Base-by-base conservation (phyloP, 2,888 invertebrate species). In the Gastracanthus pulcherrimus region DNA sequence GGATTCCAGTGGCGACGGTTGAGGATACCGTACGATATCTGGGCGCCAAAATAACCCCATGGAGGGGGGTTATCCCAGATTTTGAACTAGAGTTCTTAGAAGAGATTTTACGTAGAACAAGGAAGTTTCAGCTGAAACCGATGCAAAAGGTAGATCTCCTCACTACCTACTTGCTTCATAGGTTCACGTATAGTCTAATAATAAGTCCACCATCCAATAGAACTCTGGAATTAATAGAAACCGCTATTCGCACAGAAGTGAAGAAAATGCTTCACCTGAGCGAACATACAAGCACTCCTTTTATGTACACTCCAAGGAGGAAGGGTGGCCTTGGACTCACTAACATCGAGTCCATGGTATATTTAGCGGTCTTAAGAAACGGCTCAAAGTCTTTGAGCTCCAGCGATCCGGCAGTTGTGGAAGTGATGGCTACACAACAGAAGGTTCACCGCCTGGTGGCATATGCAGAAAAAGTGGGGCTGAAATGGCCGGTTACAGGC, bases 141-240 rank as follows among this genome's bases (percentile, higher is more conserved):
- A 48, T 69, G 23, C 80, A 83, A 26, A 83, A 83, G 36, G 0
- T 84, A 0, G 76, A 83, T 0, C 48, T 85, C 1, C 19, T 83
- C 0, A 19, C 0, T 0, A 60, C 6, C 0, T 78, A 81, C 41
- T 29, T 84, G 0, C 5, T 83, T 0, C 82, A 83, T 1, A 74
- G 51, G 0, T 82, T 67, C n/a, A 76, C 76, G 0, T 80, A 85
- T n/a, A 66, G 80, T 0, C 41, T 84, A 0, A 31, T 83, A 0
- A 13, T 67, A 0, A 62, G 11, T 0, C 72, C 80, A 0, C 82
- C 83, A 3, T 6, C 71, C 0, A 31, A 29, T 3, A 4, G 23
- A 1, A 26, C 29, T 0, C 13, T 84, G 0, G 64, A 41, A 5
- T 6, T 16, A 1, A 38, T 84, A 0, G 81, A 84, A 34, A 26